Evolutionary conservation across 2,888 invertebrate genomes (phyloP).

Genomic region (Gymnoscelis rufifasciata): DNA sequence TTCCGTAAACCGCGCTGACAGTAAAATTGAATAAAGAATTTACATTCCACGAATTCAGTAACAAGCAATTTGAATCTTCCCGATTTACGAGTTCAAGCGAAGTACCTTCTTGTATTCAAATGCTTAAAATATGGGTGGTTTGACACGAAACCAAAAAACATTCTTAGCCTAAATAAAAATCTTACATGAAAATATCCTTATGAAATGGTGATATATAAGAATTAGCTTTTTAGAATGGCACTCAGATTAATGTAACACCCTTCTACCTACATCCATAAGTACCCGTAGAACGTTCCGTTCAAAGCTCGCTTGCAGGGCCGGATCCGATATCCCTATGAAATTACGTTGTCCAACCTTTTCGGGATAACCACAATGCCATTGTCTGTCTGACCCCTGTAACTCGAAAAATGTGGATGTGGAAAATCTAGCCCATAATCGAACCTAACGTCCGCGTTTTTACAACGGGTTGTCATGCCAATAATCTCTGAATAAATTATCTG

Average conservation of each 20-base stretch:
- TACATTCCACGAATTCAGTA: neutral
- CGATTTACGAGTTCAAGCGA: neutral
- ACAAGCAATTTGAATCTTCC: neutral
- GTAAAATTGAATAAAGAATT: too few species aligned
- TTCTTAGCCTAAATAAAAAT: too few species aligned
- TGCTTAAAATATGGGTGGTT: too few species aligned
- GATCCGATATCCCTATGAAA: conserved; percentile 5
- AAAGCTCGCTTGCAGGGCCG: conserved; percentile 14
- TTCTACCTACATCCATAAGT: conserved; percentile 20
- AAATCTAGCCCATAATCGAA: neutral
- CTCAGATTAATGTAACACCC: conserved; percentile 22
- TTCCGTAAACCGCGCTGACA: neutral
- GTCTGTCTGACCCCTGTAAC: neutral
- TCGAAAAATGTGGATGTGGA: neutral
- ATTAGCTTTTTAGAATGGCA: conserved; percentile 14
- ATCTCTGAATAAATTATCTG: too few species aligned
- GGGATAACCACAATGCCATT: neutral
- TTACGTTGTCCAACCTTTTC: conserved; percentile 6
- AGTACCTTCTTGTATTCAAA: too few species aligned
- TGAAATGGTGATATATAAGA: neutral
- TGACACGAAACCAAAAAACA: too few species aligned
- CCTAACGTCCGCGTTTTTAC: neutral
- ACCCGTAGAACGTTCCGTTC: conserved; percentile 18
- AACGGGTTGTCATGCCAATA: too few species aligned
- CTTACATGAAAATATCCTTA: too few species aligned